These are phyloP conservation scores for Nomada ruficornis DNA, from an alignment of 2,888 invertebrate genomes.

Conservation along the genomic window DNA sequence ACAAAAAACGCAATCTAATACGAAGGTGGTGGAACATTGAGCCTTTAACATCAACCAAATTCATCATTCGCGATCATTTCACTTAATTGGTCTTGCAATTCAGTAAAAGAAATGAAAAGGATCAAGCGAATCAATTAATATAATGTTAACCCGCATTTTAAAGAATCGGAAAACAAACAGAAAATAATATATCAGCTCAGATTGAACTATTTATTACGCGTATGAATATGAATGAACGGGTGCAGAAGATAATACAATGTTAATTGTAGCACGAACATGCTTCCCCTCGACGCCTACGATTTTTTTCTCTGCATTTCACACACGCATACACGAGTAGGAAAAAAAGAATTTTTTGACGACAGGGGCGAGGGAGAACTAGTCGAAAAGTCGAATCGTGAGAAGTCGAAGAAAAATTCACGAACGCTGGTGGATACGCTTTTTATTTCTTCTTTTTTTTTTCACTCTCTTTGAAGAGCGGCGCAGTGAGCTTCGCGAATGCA, in stretches of 20 bases:
- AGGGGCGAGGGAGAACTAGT: slow-evolving; percentile 66
- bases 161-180: background rate
- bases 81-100: slow-evolving; percentile 19
- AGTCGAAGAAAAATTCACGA: slow-evolving; percentile 47
- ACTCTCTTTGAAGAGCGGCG: slow-evolving; percentile 39
- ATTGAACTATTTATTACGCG: background rate
- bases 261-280: slow-evolving; percentile 5
- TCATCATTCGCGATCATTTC: slow-evolving; percentile 35
- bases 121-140: background rate
- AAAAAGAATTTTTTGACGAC: slow-evolving; percentile 47
- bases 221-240: too few relatives aligned
- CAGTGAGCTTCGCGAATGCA: slow-evolving; percentile 74
- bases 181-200: too few relatives aligned
- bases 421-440: slow-evolving; percentile 55
- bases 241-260: background rate
- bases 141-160: background rate
- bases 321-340: background rate
- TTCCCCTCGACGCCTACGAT: slow-evolving; percentile 24
- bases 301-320: slow-evolving; percentile 63
- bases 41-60: slow-evolving; percentile 60
- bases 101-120: background rate
- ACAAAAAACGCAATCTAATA: slow-evolving; percentile 61
- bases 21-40: slow-evolving; percentile 78
- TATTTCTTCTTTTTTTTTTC: slow-evolving; percentile 1
- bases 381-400: slow-evolving; percentile 56